Base-by-base conservation (phyloP, 2,888 invertebrate species). In the Xestia xanthographa region DNA sequence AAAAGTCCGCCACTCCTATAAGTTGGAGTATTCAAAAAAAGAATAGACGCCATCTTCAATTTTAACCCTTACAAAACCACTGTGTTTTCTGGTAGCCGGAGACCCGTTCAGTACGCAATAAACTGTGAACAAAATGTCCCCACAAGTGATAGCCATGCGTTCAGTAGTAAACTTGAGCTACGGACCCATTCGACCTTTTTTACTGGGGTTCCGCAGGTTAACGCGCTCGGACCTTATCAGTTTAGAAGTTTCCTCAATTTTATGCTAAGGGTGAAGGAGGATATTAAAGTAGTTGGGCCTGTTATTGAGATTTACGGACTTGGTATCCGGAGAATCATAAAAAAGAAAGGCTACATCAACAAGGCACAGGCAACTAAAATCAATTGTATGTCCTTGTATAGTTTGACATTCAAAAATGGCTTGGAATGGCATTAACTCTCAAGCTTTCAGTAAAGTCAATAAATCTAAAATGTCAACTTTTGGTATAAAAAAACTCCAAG, bases 71-170 rank as follows among this genome's bases (percentile, higher is more conserved):
- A 48, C 53, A 22, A 67, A 20, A 67, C 63, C 26, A 9, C 6
- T 62, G 53, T 38, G 14, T 6, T 11, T 66, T 73, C 62, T 56
- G 43, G 70, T 62, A 73, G 67, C 17, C n/a, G 26, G 34, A 60
- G 53, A 6, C n/a, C 26, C 48, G 65, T 74, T 62, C 34, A 69
- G 63, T 65, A 41, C 14, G 65, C 26, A 70, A 79, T 79, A 84
- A 84, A 84, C 72, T 70, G 53, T 56, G 62, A 62, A 81, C 84
- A 78, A 75, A 81, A 78, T 78, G 72, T 70, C 80, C 50, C 53
- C 26, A 56, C 41, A 80, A 75, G 77, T 73, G 75, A 81, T 81
- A 78, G 60, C 68, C 56, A 53, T 53, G 73, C 58, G 73, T 69
- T 43, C 66, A 76, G 75, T 58, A 77, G 69, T 78, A 84, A 84